Conservation (phyloP, 1,140 invertebrate genomes). For the Antheraea mylitta region DNA sequence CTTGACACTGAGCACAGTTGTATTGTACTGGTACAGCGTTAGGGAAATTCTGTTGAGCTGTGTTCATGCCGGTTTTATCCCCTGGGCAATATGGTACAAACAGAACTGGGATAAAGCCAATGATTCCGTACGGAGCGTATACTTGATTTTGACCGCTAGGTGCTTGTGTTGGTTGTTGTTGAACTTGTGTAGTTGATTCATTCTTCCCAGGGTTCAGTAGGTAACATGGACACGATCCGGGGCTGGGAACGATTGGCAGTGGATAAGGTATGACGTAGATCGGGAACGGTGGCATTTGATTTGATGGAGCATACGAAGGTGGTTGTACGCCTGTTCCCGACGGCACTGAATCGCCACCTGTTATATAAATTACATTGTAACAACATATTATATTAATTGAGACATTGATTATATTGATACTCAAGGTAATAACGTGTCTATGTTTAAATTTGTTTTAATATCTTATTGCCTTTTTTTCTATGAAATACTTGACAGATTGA, state of each 20-base stretch:
- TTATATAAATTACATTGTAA: not conserved
- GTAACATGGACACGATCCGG: constrained; percentile 78
- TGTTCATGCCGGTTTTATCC: constrained; percentile 60
- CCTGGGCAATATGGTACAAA: constrained; percentile 81
- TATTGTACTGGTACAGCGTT: constrained; percentile 74
- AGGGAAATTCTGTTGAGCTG: constrained; percentile 79
- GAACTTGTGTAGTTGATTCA: constrained; percentile 33
- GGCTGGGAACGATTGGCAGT: constrained; percentile 77
- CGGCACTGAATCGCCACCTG: constrained; percentile 35
- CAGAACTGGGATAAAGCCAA: constrained; percentile 81
- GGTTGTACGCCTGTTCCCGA: constrained; percentile 74
- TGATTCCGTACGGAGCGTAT: constrained; percentile 68
- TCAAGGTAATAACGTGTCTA: too few species aligned
- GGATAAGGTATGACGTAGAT: constrained; percentile 79
- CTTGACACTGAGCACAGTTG: constrained; percentile 66
- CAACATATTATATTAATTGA: too few species aligned
- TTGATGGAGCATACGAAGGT: constrained; percentile 45
- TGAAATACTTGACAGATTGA: too few species aligned
- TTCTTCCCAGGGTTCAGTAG: constrained; percentile 71
- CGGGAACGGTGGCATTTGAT: constrained; percentile 68
- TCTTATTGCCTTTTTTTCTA: too few species aligned
- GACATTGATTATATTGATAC: too few species aligned
- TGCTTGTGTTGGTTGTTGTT: constrained; percentile 31
- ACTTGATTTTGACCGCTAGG: constrained; percentile 31
- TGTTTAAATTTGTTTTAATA: not conserved